Evolutionary conservation across 1,140 invertebrate genomes (phyloP).

Genomic region (Sycophila sp.): DNA sequence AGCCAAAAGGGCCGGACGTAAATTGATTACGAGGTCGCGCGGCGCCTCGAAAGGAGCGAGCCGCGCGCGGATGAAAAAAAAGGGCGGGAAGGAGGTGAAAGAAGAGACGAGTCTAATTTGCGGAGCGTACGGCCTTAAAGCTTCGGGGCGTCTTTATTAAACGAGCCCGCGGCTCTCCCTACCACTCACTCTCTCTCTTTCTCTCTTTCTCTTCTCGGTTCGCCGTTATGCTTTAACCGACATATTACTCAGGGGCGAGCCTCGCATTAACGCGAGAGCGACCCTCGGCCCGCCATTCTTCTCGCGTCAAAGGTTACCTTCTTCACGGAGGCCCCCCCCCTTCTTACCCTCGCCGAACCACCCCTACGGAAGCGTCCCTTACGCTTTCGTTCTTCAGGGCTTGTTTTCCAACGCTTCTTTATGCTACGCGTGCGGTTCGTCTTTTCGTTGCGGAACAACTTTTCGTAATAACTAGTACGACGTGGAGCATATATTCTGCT

Average conservation of each 20-base stretch:
- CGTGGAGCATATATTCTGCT: too few species aligned
- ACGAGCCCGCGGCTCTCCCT: slow-evolving; percentile 41
- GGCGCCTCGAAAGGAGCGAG: background rate
- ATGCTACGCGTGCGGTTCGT: too few species aligned
- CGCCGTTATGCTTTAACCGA: slow-evolving; percentile 49
- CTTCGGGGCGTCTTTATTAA: slow-evolving; percentile 52
- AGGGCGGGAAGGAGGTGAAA: background rate
- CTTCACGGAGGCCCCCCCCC: background rate
- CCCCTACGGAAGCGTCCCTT: too few species aligned
- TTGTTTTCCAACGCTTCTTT: too few species aligned
- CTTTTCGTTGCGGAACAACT: too few species aligned
- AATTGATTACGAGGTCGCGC: slow-evolving; percentile 21
- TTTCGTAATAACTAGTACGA: too few species aligned
- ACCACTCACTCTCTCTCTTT: too few species aligned
- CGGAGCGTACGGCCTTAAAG: slow-evolving; percentile 40
- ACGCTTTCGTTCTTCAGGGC: too few species aligned
- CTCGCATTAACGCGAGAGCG: slow-evolving; percentile 19
- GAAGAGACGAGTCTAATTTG: slow-evolving; percentile 40
- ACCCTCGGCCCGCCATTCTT: slow-evolving; percentile 10
- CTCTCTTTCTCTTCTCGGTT: too few species aligned
- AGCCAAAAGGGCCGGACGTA: background rate
- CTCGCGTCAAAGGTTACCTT: slow-evolving; percentile 25
- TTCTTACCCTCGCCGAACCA: background rate
- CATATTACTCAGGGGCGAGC: slow-evolving; percentile 45
- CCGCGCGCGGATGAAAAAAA: too few species aligned